Evolutionary conservation across 1,140 invertebrate species (phyloP).

Genomic region (Cyrtorhinus lividipennis): DNA sequence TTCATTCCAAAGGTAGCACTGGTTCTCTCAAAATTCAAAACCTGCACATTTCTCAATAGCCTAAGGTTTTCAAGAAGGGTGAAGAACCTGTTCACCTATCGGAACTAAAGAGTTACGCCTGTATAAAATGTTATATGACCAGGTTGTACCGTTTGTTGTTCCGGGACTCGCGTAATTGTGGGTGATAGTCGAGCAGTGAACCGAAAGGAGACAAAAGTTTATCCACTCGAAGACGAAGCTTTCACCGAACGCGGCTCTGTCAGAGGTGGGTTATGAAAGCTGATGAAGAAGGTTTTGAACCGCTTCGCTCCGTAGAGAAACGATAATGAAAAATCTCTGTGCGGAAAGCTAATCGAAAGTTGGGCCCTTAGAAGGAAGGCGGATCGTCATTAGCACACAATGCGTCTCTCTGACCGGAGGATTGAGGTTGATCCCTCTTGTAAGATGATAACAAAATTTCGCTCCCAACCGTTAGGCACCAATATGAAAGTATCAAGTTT

Average conservation of each 20-base stretch:
- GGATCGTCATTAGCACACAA: conserved; percentile 2
- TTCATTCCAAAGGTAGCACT: too few relatives aligned
- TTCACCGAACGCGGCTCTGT: neutral
- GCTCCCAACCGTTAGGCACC: neutral
- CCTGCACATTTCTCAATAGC: too few relatives aligned
- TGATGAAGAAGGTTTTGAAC: neutral
- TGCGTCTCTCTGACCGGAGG: neutral
- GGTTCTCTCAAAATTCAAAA: too few relatives aligned
- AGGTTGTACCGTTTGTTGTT: too few relatives aligned
- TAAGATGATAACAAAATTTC: neutral
- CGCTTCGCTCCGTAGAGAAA: neutral
- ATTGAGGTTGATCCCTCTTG: neutral
- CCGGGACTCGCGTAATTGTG: too few relatives aligned
- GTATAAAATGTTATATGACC: too few relatives aligned
- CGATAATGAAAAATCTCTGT: neutral
- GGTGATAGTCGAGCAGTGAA: too few relatives aligned
- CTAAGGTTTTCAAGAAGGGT: too few relatives aligned
- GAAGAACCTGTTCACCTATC: too few relatives aligned
- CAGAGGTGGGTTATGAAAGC: neutral
- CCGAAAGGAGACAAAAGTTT: neutral
- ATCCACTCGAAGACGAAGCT: neutral
- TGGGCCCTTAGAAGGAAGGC: neutral
- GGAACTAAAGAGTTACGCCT: too few relatives aligned
- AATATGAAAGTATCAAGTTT: too few relatives aligned
- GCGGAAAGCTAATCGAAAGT: neutral